Evolutionary conservation across 2,113 vertebrate genomes (phyloP).

Genomic region (Tylochromis polylepis): DNA sequence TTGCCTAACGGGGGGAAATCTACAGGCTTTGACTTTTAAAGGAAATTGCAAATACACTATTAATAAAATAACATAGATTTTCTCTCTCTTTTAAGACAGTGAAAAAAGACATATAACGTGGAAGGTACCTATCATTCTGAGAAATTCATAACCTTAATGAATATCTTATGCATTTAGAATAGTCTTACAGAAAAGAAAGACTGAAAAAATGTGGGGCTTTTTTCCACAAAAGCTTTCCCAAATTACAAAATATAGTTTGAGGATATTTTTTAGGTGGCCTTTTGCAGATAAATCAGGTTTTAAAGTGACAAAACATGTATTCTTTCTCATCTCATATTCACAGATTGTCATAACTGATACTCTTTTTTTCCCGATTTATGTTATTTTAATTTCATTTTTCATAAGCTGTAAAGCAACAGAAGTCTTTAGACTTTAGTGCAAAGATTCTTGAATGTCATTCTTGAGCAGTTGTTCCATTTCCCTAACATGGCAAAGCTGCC

Average conservation of each 20-base stretch:
- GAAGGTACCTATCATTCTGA: background rate
- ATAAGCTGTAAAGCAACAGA: background rate
- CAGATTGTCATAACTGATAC: background rate
- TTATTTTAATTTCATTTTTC: slow-evolving; percentile 6
- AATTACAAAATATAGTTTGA: background rate
- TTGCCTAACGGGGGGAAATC: slow-evolving; percentile 1
- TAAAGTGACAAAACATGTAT: background rate
- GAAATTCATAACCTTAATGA: slow-evolving; percentile 1
- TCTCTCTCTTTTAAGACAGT: background rate
- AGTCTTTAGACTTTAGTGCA: background rate
- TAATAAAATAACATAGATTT: slow-evolving; percentile 13
- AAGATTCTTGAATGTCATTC: background rate
- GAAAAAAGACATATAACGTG: background rate
- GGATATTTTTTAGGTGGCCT: background rate
- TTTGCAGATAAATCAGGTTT: slow-evolving; percentile 16
- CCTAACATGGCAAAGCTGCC: background rate
- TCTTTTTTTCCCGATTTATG: background rate
- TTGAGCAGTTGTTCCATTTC: slow-evolving; percentile 2
- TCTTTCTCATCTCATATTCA: slow-evolving; percentile 12
- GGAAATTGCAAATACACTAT: slow-evolving; percentile 20
- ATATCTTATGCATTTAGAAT: background rate
- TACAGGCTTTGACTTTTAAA: slow-evolving; percentile 8
- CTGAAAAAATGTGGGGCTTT: background rate
- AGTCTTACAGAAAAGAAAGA: background rate
- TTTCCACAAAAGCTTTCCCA: background rate